These are phyloP conservation scores for Plagodis dolabraria DNA, from an alignment of 2,888 invertebrate species.

Conservation along the genomic window DNA sequence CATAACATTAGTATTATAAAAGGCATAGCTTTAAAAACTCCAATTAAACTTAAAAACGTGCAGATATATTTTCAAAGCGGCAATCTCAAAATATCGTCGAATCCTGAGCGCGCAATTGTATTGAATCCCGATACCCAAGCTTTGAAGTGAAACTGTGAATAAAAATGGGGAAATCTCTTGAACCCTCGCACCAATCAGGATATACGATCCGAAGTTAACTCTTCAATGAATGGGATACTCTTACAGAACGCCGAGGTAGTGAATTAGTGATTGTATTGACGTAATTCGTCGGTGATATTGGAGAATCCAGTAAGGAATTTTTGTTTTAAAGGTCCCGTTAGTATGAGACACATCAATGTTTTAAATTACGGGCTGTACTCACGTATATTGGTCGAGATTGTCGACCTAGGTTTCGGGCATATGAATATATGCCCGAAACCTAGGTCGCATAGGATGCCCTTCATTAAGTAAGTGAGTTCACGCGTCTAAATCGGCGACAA, in stretches of 20 bases:
- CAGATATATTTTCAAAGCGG: neutral
- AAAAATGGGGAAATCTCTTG: conserved; percentile 1
- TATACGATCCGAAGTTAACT: conserved; percentile 31
- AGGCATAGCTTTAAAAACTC: no score
- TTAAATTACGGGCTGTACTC: no score
- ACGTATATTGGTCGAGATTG: no score
- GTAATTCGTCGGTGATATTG: no score
- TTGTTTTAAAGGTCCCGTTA: no score
- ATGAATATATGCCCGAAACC: no score
- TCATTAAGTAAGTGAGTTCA: no score
- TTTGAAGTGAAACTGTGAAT: conserved; percentile 1
- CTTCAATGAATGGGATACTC: conserved; percentile 17
- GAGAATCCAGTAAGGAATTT: no score
- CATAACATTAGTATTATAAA: no score
- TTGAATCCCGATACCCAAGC: neutral
- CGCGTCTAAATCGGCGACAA: no score
- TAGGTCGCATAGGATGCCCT: no score
- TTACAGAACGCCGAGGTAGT: neutral
- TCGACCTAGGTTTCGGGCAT: neutral
- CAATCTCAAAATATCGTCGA: neutral
- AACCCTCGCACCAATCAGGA: conserved; percentile 21
- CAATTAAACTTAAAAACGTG: neutral
- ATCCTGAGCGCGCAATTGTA: conserved; percentile 1
- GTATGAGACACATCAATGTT: no score
- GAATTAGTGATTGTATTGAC: neutral